These are phyloP conservation scores for Phycodurus eques DNA, from an alignment of 2,113 vertebrate species.

Conservation along the genomic window DNA sequence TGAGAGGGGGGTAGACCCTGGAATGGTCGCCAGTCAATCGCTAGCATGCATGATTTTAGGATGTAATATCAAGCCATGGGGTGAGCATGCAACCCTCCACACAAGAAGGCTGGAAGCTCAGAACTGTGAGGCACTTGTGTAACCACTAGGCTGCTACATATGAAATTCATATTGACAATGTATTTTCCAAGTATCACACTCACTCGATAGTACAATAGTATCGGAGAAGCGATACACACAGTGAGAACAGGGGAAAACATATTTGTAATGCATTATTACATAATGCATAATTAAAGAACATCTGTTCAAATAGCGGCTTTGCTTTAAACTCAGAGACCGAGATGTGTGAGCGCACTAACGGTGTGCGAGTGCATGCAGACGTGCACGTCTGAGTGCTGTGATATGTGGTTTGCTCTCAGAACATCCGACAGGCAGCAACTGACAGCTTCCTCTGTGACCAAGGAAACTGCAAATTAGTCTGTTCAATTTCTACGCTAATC, in stretches of 20 bases:
- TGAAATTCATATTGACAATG: too few relatives aligned
- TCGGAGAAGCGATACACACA: background rate
- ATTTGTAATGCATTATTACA: background rate
- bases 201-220: too few relatives aligned
- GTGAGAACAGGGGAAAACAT: background rate
- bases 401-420: slow-evolving; percentile 43
- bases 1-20: too few relatives aligned
- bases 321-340: background rate
- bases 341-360: background rate
- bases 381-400: slow-evolving; percentile 15
- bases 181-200: too few relatives aligned
- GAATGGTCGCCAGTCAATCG: too few relatives aligned
- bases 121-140: too few relatives aligned
- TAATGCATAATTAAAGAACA: slow-evolving; percentile 1
- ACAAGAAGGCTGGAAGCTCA: too few relatives aligned
- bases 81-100: too few relatives aligned
- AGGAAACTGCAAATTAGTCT: slow-evolving; percentile 58
- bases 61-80: too few relatives aligned
- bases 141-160: too few relatives aligned
- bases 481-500: slow-evolving; percentile 33
- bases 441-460: slow-evolving; percentile 58
- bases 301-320: slow-evolving; percentile 5
- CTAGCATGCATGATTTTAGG: too few relatives aligned
- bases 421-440: slow-evolving; percentile 33
- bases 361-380: background rate